Base-by-base conservation (phyloP, 1,140 invertebrate genomes). In the Bombus picipes region DNA sequence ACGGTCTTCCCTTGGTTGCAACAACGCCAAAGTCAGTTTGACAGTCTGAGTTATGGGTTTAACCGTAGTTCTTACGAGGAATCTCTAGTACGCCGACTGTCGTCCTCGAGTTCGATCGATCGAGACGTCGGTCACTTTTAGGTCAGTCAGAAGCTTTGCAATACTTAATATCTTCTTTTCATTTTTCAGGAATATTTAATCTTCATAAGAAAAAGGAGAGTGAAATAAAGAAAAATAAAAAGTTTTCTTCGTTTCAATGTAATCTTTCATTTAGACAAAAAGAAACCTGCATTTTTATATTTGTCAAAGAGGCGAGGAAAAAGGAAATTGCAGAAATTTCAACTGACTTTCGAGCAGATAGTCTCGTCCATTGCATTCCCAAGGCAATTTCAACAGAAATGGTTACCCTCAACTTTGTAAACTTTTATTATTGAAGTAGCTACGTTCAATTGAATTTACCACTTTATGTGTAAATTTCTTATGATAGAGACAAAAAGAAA, bases 21-120 rank as follows among this genome's bases (percentile, higher is more conserved):
- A 65, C 41, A 41, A 22, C 41, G 39, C 76, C 66, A 80, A 85
- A 85, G 76, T 80, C 83, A 80, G 76, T 80, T 80, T 43, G 41
- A 43, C 68, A 47, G 83, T 65, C 53, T 70, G 37, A 80, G 37
- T 65, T 68, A 59, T 81, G 22, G 71, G 47, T 43, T 28, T n/a
- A 39, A 76, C 59, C n/a, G 70, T 81, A 34, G 34, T 47, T 62
- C 25, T 80, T 80, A 59, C 76, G 74, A 78, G 82, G 47, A 79
- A 59, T 62, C 39, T 78, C 65, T 84, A 80, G 43, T 72, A 68
- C 68, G 32, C 28, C 57, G 83, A 80, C 53, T 80, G 83, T 73
- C 68, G 83, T 80, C 80, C 83, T 79, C 68, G 68, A 18, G 32
- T 80, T 53, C 77, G 66, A 85, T 85, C 83, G 83, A 85, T 85